These are phyloP conservation scores for Pseudotriccus pelzelni DNA, from an alignment of 2,797 vertebrate genomes.

Conservation along the genomic window DNA sequence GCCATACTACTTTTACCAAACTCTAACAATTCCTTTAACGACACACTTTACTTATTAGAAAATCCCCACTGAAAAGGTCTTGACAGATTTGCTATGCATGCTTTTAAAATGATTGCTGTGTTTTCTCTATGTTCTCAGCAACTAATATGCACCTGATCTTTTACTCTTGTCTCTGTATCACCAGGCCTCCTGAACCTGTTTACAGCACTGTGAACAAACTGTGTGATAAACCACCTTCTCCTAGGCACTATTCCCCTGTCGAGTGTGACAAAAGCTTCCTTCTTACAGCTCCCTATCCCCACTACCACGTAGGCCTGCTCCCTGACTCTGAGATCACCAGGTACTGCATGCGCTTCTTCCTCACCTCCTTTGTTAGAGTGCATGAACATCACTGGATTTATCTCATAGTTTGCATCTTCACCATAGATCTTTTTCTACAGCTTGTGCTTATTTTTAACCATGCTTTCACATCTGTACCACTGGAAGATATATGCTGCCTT, in stretches of 20 bases:
- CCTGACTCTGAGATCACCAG: constrained; percentile 94
- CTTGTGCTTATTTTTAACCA: constrained; percentile 58
- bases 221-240: constrained; percentile 93
- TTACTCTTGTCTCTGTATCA: constrained; percentile 84
- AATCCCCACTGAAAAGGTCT: not conserved
- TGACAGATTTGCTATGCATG: constrained; percentile 52
- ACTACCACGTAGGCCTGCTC: constrained; percentile 94
- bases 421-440: not conserved
- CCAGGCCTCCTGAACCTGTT: constrained; percentile 96
- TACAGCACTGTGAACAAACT: constrained; percentile 99
- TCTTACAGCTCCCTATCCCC: constrained; percentile 91
- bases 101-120: constrained; percentile 37
- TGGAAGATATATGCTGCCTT: not conserved
- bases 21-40: constrained; percentile 6
- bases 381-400: constrained; percentile 50
- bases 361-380: constrained; percentile 69
- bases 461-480: constrained; percentile 42
- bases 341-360: constrained; percentile 85
- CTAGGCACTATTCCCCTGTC: constrained; percentile 93
- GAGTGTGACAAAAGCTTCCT: constrained; percentile 96
- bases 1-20: not conserved
- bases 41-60: constrained; percentile 7
- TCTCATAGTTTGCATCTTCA: constrained; percentile 15
- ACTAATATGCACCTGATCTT: constrained; percentile 67
- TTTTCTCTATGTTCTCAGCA: constrained; percentile 33